Evolutionary conservation across 1,140 invertebrate species (phyloP), one percentile per base, ranked within the genome.

Genomic region (Drosophila parabipectinata): DNA sequence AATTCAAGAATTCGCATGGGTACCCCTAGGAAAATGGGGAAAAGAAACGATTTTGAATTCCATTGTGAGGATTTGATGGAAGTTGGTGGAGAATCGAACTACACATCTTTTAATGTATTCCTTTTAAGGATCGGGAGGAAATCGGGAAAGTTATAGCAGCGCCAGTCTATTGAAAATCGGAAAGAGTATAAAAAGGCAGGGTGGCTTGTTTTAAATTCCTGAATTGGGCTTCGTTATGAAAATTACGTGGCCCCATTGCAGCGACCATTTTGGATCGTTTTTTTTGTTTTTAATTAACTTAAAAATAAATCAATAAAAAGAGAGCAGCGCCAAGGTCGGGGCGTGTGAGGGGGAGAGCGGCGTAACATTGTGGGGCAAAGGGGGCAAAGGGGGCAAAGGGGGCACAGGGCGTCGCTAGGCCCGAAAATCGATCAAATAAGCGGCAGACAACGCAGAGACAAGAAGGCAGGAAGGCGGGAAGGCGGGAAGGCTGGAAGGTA

Each of bases 211-310:
- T 26, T 8, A 37, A 7, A 10, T 37, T 37, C 34, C 8, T 9
- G 34, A 10, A 12, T 41, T 4, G 3, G 39, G 12, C 12, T 18
- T 62, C 26, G 77, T 82, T 82, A 77, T 69, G 56, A 82, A 69
- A 82, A 82, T 77, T 77, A 77, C 53, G 73, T 51, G 32, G 68
- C 74, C 62, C 56, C 66, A 64, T 72, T 61, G 57, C 76, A 74
- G 54, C 44, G 52, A 37, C 30, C 21, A 9, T 30, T 51, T 30
- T 56, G 14, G 48, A 15, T 61, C 18, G 39, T 28, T 58, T 55
- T 56, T 60, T 73, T 55, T 56, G 57, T 73, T 80, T 81, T 85
- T 85, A 85, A 85, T 87, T 87, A 85, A 87, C 82, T 87, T 72
- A 78, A 55, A 76, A 68, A 75, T 61, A 75, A 85, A 85, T 85